phyloP scores from a whole-genome alignment of 2,797 vertebrate genomes.

The Eurystomus glaucurus region DNA sequence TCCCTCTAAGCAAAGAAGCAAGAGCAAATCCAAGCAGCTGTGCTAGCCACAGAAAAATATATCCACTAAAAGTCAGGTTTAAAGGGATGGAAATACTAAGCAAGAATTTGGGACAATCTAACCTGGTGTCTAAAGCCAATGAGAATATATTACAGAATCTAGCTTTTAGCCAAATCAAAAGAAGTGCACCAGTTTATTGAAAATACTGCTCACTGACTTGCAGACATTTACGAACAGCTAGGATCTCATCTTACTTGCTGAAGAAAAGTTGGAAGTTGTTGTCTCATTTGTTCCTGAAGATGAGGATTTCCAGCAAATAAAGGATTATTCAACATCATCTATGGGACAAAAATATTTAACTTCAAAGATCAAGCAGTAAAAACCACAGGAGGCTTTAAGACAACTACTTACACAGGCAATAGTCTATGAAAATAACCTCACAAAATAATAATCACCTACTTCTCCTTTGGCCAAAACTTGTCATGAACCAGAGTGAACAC shows the following conservation, averaged over 20 bases:
- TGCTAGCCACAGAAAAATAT: not conserved
- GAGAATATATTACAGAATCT: not conserved
- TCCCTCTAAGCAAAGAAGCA: not conserved
- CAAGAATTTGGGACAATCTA: not conserved
- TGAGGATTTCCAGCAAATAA: constrained; percentile 92
- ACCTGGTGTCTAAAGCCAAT: not conserved
- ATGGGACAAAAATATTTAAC: constrained; percentile 52
- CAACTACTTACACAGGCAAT: not conserved
- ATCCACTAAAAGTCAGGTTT: not conserved
- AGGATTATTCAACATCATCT: constrained; percentile 95
- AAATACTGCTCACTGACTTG: constrained; percentile 18
- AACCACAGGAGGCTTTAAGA: not conserved
- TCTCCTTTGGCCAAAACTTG: not conserved
- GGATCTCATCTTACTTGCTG: constrained; percentile 88
- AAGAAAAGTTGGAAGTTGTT: constrained; percentile 91
- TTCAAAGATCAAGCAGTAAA: constrained; percentile 41
- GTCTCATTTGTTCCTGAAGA: constrained; percentile 93
- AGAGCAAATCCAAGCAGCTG: not conserved
- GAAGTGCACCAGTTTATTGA: constrained; percentile 14
- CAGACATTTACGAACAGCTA: constrained; percentile 24
- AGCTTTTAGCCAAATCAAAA: constrained; percentile 41
- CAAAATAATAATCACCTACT: not conserved
- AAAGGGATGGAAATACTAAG: not conserved
- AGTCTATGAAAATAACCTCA: not conserved
- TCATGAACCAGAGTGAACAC: not conserved